Evolutionary conservation across 2,113 vertebrate genomes (phyloP), one percentile per base, ranked within the genome.

Genomic region (Microcebus griseorufus): DNA sequence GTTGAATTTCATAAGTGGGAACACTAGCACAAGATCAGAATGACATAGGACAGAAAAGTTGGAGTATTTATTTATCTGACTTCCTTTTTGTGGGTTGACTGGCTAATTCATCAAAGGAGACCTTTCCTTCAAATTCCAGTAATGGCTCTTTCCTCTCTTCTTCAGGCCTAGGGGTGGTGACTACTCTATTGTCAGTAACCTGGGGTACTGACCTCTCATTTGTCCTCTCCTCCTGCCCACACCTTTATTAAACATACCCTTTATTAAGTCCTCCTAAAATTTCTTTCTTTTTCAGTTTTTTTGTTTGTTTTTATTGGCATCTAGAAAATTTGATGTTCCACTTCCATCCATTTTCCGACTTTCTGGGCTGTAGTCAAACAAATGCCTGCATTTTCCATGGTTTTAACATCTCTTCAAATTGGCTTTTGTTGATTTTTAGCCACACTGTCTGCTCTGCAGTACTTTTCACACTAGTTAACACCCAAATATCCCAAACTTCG

Each of bases 341-440:
- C 1, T 3, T 4, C 20, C 42, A 20, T n/a, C 1, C 10, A 39
- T 22, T 70, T 53, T 83, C 29, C 2, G 0, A 37, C 23, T 76
- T 37, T 87, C 82, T 75, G 48, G 14, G 5, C 37, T 92, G 25
- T 25, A 25, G 20, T 58, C 67, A 88, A 70, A 85, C 27, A 81
- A 42, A 82, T 34, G 25, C 25, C 17, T 9, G 18, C 6, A 58
- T 16, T 29, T 27, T 27, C 34, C 27, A 12, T 62, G 37, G 27
- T 60, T 76, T 70, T 42, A 70, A n/a, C 23, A 4, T 4, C n/a
- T n/a, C 22, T 5, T 83, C 25, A 62, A 22, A 27, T 7, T 37
- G 39, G 13, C 39, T 60, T 90, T 53, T 82, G 27, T 29, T 45
- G 27, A 37, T 45, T 80, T 48, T 12, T 51, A 70, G 75, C 34